Conservation (phyloP, 2,113 vertebrate genomes). For the Emydocephalus ijimae region DNA sequence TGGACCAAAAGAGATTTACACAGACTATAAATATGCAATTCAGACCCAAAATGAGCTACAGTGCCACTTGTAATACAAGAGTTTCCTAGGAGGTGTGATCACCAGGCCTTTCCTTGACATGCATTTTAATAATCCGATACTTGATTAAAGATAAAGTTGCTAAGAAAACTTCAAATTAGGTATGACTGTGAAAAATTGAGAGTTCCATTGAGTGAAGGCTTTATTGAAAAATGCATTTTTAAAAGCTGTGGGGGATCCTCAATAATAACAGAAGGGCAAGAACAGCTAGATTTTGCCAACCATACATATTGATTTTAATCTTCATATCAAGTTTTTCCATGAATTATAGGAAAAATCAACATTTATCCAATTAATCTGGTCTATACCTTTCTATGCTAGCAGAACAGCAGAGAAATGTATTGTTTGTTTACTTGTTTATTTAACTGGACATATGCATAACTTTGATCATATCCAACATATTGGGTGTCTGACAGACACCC, state of each 20-base stretch:
- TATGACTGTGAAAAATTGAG: conserved; percentile 27
- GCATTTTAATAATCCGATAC: conserved; percentile 40
- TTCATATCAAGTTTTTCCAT: neutral
- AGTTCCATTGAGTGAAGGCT: conserved; percentile 13
- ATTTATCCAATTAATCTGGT: neutral
- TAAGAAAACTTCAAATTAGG: conserved; percentile 32
- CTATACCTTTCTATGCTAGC: neutral
- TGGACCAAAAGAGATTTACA: conserved; percentile 34
- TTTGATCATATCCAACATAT: neutral
- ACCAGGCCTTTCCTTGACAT: conserved; percentile 40
- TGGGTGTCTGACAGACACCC: neutral
- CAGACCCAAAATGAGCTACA: conserved; percentile 33
- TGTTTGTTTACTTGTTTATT: neutral
- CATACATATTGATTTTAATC: neutral
- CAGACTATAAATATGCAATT: conserved; percentile 6
- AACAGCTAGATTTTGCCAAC: neutral
- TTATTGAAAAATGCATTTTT: neutral
- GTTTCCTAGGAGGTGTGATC: conserved; percentile 33
- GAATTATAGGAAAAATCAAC: neutral
- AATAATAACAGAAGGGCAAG: neutral
- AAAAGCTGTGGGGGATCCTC: conserved; percentile 3
- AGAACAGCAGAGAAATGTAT: neutral
- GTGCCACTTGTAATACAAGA: neutral
- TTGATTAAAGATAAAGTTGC: conserved; percentile 49
- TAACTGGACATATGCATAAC: neutral